Evolutionary conservation across 1,140 invertebrate genomes (phyloP).

Genomic region (Capitella teleta): DNA sequence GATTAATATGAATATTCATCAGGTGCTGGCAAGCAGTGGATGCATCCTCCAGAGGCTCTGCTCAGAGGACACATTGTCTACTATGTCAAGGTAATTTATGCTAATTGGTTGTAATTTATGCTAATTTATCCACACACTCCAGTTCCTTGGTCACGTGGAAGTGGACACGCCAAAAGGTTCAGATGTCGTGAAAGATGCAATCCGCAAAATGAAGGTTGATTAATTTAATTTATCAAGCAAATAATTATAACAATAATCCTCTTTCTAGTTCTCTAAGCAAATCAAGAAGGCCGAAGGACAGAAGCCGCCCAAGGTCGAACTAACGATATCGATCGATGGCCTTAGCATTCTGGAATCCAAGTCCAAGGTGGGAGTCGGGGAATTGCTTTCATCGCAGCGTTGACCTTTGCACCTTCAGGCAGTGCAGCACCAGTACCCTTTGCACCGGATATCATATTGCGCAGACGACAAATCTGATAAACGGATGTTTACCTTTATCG

Average conservation of each 20-base stretch:
- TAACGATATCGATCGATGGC: conserved; percentile 88
- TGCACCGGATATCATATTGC: conserved; percentile 96
- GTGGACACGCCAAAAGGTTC: conserved; percentile 94
- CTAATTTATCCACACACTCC: conserved; percentile 19
- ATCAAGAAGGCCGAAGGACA: conserved; percentile 81
- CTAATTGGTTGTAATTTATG: neutral
- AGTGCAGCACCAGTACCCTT: conserved; percentile 84
- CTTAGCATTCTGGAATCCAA: conserved; percentile 80
- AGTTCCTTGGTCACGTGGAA: conserved; percentile 86
- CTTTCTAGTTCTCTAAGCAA: conserved; percentile 66
- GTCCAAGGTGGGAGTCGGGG: conserved; percentile 44
- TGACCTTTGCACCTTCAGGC: too few species aligned
- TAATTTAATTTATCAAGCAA: too few species aligned
- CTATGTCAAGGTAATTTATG: conserved; percentile 74
- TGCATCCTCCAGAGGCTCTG: conserved; percentile 83
- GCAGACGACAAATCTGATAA: conserved; percentile 96
- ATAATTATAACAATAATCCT: too few species aligned
- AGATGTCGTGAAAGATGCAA: conserved; percentile 90
- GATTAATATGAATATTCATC: too few species aligned
- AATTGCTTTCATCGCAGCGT: too few species aligned
- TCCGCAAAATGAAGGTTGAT: conserved; percentile 81
- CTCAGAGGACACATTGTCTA: conserved; percentile 89
- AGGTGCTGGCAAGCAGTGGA: conserved; percentile 51
- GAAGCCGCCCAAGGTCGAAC: conserved; percentile 80
- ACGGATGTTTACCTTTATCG: conserved; percentile 93